These are phyloP conservation scores for Colinus virginianus DNA, from an alignment of 2,113 vertebrate species.

Conservation along the genomic window DNA sequence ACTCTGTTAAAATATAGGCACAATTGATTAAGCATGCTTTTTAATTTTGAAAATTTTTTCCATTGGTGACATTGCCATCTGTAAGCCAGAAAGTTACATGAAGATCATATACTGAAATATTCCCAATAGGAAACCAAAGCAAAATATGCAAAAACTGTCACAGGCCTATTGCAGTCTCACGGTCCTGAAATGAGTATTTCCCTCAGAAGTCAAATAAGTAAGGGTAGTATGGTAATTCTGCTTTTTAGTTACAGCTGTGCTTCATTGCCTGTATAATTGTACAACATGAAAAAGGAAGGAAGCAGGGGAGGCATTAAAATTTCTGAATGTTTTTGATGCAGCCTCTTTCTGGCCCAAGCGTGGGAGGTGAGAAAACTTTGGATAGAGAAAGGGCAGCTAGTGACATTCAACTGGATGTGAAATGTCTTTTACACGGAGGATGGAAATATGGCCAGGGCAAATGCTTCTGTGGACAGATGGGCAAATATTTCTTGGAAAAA, in stretches of 20 bases:
- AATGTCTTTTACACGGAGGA: background rate
- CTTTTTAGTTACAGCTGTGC: slow-evolving; percentile 58
- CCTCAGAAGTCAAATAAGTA: slow-evolving; percentile 63
- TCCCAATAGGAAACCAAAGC: slow-evolving; percentile 60
- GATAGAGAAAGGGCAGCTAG: slow-evolving; percentile 8
- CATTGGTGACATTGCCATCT: slow-evolving; percentile 50
- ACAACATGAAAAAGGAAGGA: slow-evolving; percentile 63
- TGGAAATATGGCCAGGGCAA: slow-evolving; percentile 23
- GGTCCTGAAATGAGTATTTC: slow-evolving; percentile 42
- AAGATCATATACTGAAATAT: slow-evolving; percentile 54
- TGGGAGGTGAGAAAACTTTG: slow-evolving; percentile 59
- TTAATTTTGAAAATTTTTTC: slow-evolving; percentile 62
- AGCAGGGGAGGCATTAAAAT: slow-evolving; percentile 52
- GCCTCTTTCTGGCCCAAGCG: slow-evolving; percentile 27
- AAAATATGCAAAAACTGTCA: slow-evolving; percentile 51
- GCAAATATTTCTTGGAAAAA: slow-evolving; percentile 26
- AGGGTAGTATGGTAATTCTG: background rate
- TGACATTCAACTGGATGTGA: slow-evolving; percentile 21
- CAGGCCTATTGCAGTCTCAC: slow-evolving; percentile 62
- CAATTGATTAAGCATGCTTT: slow-evolving; percentile 66
- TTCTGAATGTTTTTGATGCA: slow-evolving; percentile 55
- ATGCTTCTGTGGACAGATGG: slow-evolving; percentile 9
- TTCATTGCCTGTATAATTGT: slow-evolving; percentile 41
- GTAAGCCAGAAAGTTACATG: slow-evolving; percentile 64
- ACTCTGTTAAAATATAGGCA: slow-evolving; percentile 68